These are phyloP conservation scores for Platyrinchus mystaceus DNA, from an alignment of 2,797 vertebrate species.

Conservation along the genomic window DNA sequence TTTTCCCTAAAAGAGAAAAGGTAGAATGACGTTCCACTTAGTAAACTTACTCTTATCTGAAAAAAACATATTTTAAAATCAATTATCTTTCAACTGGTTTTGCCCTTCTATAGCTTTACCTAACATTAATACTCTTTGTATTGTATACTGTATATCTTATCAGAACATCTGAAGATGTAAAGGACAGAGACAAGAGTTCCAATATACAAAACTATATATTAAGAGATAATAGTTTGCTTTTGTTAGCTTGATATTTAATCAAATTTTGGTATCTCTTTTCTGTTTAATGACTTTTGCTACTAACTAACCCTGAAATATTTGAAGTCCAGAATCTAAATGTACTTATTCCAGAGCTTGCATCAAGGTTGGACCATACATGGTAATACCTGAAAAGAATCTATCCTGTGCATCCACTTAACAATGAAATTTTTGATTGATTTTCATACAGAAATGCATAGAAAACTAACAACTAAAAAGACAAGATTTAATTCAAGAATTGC, in stretches of 20 bases:
- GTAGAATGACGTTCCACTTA: neutral
- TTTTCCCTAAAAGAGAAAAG: neutral
- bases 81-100: neutral
- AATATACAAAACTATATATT: neutral
- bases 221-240: neutral
- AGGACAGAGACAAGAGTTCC: neutral
- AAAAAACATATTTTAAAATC: neutral
- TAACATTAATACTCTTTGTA: neutral
- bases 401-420: neutral
- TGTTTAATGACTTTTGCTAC: neutral
- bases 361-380: neutral
- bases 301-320: neutral
- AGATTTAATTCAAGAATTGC: conserved; percentile 42
- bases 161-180: neutral
- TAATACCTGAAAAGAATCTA: neutral
- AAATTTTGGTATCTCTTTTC: neutral
- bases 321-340: neutral
- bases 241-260: neutral
- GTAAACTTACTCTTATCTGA: neutral
- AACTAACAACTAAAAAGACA: neutral
- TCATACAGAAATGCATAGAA: neutral
- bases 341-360: neutral
- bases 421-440: neutral
- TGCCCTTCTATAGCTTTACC: neutral
- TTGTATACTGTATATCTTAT: neutral